A percentile compares a stretch with the other conserved stretches of the same genome.
Conservation (phyloP, 2,888 invertebrate genomes). For the Mylabris sibirica region DNA sequence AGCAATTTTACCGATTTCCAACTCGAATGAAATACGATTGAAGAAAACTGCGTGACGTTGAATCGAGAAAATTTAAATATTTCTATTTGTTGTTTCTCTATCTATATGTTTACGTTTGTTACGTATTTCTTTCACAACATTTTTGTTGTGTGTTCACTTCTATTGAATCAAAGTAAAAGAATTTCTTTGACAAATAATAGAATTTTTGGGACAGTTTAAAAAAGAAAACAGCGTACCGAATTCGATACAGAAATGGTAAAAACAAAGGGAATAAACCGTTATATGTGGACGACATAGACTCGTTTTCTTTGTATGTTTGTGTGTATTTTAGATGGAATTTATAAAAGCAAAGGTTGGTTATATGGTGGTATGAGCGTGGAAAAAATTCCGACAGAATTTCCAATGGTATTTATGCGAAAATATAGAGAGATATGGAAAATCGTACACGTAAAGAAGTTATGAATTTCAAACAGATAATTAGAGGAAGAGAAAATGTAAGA, state of each 20-base stretch:
- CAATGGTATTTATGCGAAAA: not conserved
- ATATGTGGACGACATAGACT: not conserved
- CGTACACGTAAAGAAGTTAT: not conserved
- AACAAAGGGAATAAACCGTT: not conserved
- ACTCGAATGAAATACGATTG: not conserved
- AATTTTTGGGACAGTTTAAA: constrained; percentile 4
- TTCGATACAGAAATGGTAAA: constrained; percentile 8
- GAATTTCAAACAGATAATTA: not conserved
- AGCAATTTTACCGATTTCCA: constrained; percentile 1
- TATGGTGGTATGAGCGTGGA: not conserved
- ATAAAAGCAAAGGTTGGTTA: not conserved
- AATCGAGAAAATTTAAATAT: not conserved
- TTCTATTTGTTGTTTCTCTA: not conserved
- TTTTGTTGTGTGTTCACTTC: not conserved
- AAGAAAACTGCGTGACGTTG: too few relatives aligned
- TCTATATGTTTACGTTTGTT: not conserved
- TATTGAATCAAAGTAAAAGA: not conserved
- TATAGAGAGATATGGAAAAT: not conserved
- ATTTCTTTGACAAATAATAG: constrained; percentile 11
- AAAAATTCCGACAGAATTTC: not conserved
- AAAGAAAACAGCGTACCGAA: not conserved
- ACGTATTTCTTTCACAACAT: not conserved
- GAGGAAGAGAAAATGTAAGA: not conserved
- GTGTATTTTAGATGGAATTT: not conserved
- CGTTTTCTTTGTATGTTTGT: not conserved